Evolutionary conservation across 1,140 invertebrate genomes (phyloP).

Genomic region (Leptinotarsa texana): DNA sequence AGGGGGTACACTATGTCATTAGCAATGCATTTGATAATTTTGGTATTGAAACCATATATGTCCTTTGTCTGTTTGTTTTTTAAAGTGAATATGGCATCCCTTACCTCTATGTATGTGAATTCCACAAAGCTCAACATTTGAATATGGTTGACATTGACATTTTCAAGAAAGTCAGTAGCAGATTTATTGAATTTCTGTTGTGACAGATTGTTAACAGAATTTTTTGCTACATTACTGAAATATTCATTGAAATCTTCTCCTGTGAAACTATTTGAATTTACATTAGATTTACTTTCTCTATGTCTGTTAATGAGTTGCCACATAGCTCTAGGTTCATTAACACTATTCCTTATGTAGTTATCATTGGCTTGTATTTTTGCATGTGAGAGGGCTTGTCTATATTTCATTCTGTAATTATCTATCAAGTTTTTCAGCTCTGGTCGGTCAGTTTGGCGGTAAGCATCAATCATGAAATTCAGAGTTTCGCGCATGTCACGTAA

Average conservation of each 20-base stretch:
- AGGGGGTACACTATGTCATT: not conserved
- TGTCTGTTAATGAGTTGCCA: slow-evolving; percentile 5
- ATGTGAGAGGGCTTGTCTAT: slow-evolving; percentile 10
- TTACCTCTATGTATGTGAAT: not conserved
- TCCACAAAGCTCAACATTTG: not conserved
- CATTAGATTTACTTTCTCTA: slow-evolving; percentile 4
- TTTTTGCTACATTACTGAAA: slow-evolving; percentile 6
- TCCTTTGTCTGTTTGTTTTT: not conserved
- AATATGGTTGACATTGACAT: not conserved
- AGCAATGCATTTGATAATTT: slow-evolving; percentile 7
- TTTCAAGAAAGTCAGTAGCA: not conserved
- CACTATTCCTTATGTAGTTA: not conserved
- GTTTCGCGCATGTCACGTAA: slow-evolving; percentile 2
- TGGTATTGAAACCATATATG: not conserved
- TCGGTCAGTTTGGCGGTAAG: not conserved
- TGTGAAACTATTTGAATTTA: not conserved
- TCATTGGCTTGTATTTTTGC: slow-evolving; percentile 2
- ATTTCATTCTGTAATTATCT: not conserved
- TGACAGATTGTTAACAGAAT: not conserved
- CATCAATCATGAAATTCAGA: not conserved
- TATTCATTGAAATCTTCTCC: slow-evolving; percentile 5
- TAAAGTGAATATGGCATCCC: not conserved
- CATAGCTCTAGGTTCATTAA: slow-evolving; percentile 8
- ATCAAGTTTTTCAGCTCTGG: not conserved
- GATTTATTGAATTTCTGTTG: not conserved